A percentile compares a stretch with the other conserved stretches of the same genome.
Evolutionary conservation across 2,113 vertebrate genomes (phyloP).

Genomic region (Myotis lucifugus): DNA sequence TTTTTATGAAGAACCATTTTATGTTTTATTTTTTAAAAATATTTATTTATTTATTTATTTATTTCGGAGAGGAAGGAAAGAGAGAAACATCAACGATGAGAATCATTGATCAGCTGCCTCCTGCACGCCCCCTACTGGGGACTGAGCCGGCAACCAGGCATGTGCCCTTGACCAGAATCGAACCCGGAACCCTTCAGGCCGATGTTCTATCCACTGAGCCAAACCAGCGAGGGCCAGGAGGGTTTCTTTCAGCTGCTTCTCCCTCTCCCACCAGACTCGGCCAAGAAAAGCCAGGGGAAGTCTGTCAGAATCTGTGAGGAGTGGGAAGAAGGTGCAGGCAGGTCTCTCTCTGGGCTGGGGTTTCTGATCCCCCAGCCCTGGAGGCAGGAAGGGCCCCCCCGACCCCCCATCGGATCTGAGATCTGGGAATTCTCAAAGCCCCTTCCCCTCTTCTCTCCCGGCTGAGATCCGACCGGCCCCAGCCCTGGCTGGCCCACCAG

Average conservation of each 20-base stretch:
- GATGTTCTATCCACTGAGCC: too few species aligned
- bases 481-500: not conserved
- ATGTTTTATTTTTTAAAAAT: too few species aligned
- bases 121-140: too few species aligned
- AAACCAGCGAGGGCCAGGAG: too few species aligned
- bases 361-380: not conserved
- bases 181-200: too few species aligned
- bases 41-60: too few species aligned
- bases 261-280: not conserved
- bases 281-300: not conserved
- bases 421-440: not conserved
- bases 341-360: not conserved
- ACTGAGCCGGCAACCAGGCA: too few species aligned
- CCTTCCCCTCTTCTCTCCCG: rapidly evolving
- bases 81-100: too few species aligned
- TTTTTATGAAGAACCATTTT: too few species aligned
- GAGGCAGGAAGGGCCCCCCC: not conserved
- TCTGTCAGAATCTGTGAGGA: not conserved
- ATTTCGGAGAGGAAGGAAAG: too few species aligned
- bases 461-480: not conserved
- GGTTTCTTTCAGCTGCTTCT: not conserved
- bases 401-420: not conserved
- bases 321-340: not conserved
- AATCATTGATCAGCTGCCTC: too few species aligned
- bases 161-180: too few species aligned